Conservation (phyloP, 2,113 vertebrate species). For the Cairina moschata region DNA sequence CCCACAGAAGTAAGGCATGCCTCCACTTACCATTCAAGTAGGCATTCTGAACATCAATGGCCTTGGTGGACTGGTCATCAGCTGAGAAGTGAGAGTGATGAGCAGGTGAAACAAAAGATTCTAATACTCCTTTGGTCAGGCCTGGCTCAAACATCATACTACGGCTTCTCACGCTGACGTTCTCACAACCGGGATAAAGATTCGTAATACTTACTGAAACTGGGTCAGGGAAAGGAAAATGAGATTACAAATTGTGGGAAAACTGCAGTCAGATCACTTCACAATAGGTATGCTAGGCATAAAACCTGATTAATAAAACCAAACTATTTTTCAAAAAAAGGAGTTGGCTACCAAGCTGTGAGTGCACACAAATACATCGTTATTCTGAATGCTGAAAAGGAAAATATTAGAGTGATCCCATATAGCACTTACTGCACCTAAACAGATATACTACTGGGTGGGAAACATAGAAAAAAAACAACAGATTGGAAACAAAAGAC, state of each 20-base stretch:
- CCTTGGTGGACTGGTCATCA: conserved; percentile 90
- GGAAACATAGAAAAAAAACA: not conserved
- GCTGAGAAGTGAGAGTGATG: conserved; percentile 78
- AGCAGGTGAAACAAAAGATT: conserved; percentile 87
- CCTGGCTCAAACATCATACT: conserved; percentile 99
- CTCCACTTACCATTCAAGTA: conserved; percentile 83
- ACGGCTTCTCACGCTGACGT: conserved; percentile 95
- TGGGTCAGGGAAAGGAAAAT: conserved; percentile 59
- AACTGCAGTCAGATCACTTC: not conserved
- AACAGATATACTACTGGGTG: fast-evolving
- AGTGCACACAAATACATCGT: not conserved
- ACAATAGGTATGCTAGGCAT: not conserved
- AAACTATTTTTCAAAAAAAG: not conserved
- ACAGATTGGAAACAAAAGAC: not conserved
- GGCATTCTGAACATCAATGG: conserved; percentile 89
- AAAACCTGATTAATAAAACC: not conserved
- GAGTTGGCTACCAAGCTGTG: not conserved
- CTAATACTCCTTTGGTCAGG: conserved; percentile 94
- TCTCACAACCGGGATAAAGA: conserved; percentile 96
- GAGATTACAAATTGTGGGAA: conserved; percentile 47
- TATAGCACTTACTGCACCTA: not conserved
- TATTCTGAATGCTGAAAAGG: not conserved
- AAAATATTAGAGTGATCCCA: not conserved
- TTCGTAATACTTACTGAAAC: conserved; percentile 96
- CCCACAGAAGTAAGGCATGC: not conserved